These are phyloP conservation scores for Eidolon dupreanum DNA, from an alignment of 2,797 vertebrate genomes.

Conservation along the genomic window DNA sequence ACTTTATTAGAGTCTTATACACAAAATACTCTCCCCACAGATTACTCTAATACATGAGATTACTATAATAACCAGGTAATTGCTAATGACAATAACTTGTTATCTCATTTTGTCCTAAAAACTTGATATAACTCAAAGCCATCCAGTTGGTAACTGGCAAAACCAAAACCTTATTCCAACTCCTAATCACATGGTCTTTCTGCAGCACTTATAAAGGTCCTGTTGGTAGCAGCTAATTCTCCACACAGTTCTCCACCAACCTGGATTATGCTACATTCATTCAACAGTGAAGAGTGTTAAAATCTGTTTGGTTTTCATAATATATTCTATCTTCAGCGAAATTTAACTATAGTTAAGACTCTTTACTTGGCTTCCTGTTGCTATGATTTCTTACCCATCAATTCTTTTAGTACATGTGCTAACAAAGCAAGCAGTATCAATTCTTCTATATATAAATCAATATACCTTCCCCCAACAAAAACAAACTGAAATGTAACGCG, in stretches of 20 bases:
- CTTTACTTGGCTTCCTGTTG: not conserved
- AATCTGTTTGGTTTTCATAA: not conserved
- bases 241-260: slow-evolving; percentile 2
- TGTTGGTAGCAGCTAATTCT: not conserved
- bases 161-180: not conserved
- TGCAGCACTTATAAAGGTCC: not conserved
- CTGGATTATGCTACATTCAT: not conserved
- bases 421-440: not conserved
- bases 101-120: not conserved
- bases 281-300: not conserved
- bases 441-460: not conserved
- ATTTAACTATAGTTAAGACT: not conserved
- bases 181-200: not conserved
- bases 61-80: not conserved
- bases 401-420: not conserved
- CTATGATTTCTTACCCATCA: not conserved
- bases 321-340: slow-evolving; percentile 16
- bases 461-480: not conserved
- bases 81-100: not conserved
- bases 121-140: not conserved
- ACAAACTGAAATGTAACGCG: not conserved
- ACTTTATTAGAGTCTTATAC: not conserved
- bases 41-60: not conserved
- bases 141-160: not conserved
- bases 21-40: not conserved